phyloP scores from a whole-genome alignment of 92 coral and sea anemone species.

The Scolanthus callimorphus region DNA sequence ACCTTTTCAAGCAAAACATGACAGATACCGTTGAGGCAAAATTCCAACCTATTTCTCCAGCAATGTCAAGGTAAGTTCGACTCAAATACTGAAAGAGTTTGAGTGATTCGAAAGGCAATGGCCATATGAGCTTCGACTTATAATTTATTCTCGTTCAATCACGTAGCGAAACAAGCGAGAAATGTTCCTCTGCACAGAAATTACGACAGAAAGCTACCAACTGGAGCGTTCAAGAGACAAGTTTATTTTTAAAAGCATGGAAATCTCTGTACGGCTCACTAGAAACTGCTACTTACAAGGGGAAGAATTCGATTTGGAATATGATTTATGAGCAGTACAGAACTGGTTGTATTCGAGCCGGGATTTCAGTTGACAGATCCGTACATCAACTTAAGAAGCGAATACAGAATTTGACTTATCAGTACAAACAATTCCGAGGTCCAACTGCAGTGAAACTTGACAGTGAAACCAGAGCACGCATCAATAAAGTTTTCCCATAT shows the following conservation, averaged over 20 bases:
- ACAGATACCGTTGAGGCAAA: too few relatives aligned
- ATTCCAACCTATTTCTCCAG: too few relatives aligned
- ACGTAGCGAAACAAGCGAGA: too few relatives aligned
- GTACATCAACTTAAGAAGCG: conserved; percentile 2
- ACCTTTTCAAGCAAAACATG: too few relatives aligned
- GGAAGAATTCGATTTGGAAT: conserved; percentile 1
- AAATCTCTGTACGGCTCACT: background rate
- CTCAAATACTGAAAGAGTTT: too few relatives aligned
- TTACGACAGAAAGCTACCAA: conserved; percentile 1
- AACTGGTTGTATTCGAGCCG: background rate
- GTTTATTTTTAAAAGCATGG: background rate
- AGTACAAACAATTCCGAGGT: background rate
- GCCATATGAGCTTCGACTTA: too few relatives aligned
- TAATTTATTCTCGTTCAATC: too few relatives aligned
- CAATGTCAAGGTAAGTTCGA: too few relatives aligned
- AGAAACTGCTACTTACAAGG: conserved; percentile 1
- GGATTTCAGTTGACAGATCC: background rate
- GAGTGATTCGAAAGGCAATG: too few relatives aligned
- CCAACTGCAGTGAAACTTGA: background rate
- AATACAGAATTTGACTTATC: conserved; percentile 2
- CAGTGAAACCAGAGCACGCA: background rate
- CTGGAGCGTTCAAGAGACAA: background rate
- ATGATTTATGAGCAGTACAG: background rate
- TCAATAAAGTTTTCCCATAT: conserved; percentile 3
- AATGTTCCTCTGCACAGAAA: background rate